Conservation (phyloP, 2,113 vertebrate species). For the Parus major region DNA sequence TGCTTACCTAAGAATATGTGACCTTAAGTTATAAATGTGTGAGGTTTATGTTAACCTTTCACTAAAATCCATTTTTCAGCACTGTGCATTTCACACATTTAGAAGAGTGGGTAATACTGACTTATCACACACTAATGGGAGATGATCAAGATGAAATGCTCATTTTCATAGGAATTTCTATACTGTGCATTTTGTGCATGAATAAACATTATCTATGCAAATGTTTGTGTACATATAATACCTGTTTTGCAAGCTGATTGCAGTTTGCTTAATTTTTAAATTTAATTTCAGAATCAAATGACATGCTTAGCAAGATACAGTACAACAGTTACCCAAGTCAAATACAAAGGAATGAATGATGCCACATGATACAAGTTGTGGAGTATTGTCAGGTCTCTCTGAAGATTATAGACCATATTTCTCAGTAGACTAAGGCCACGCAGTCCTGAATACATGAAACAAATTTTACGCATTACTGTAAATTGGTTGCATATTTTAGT, state of each 20-base stretch:
- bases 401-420: not conserved
- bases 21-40: not conserved
- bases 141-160: not conserved
- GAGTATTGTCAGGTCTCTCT: not conserved
- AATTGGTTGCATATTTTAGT: not conserved
- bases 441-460: not conserved
- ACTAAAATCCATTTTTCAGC: not conserved
- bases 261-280: not conserved
- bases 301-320: not conserved
- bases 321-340: not conserved
- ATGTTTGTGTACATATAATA: not conserved
- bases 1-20: not conserved
- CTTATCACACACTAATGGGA: not conserved
- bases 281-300: not conserved
- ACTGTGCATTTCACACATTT: not conserved
- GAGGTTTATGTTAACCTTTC: not conserved
- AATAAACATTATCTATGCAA: not conserved
- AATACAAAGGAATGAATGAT: not conserved
- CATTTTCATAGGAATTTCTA: not conserved
- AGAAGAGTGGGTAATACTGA: not conserved
- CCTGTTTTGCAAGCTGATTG: not conserved
- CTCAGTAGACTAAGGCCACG: not conserved
- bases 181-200: not conserved
- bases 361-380: not conserved
- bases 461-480: not conserved